These are phyloP conservation scores for Drosophila sucinea DNA, from an alignment of 1,140 invertebrate genomes.

Conservation along the genomic window DNA sequence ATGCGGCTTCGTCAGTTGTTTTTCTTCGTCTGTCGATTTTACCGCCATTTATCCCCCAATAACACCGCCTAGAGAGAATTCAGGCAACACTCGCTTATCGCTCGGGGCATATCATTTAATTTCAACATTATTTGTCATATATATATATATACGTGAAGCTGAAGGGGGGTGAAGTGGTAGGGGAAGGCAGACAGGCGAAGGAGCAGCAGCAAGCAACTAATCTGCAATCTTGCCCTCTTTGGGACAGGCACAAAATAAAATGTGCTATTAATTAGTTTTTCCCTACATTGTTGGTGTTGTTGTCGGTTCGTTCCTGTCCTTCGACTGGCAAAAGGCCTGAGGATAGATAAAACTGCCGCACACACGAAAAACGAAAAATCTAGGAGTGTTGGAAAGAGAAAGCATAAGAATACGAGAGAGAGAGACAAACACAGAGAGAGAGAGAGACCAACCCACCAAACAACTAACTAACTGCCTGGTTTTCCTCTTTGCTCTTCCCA, in stretches of 20 bases:
- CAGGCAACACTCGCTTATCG: slow-evolving; percentile 60
- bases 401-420: neutral
- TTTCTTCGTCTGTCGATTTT: slow-evolving; percentile 37
- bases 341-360: slow-evolving; percentile 61
- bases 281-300: slow-evolving; percentile 42
- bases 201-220: slow-evolving; percentile 35
- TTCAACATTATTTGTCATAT: slow-evolving; percentile 78
- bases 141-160: slow-evolving; percentile 14
- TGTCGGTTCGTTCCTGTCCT: neutral
- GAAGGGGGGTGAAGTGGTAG: neutral
- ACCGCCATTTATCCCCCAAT: slow-evolving; percentile 40
- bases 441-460: slow-evolving; percentile 13
- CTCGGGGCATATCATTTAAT: slow-evolving; percentile 74
- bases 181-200: neutral
- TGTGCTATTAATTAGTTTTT: slow-evolving; percentile 80
- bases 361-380: slow-evolving; percentile 20
- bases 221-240: slow-evolving; percentile 42
- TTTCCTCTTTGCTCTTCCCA: neutral
- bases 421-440: slow-evolving; percentile 3
- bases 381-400: neutral
- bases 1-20: slow-evolving; percentile 58
- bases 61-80: slow-evolving; percentile 32
- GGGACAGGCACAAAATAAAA: slow-evolving; percentile 69
- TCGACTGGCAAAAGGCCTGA: slow-evolving; percentile 49
- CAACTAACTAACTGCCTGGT: slow-evolving; percentile 8